phyloP scores from a whole-genome alignment of 2,888 invertebrate species.

The Drosophila affinis region DNA sequence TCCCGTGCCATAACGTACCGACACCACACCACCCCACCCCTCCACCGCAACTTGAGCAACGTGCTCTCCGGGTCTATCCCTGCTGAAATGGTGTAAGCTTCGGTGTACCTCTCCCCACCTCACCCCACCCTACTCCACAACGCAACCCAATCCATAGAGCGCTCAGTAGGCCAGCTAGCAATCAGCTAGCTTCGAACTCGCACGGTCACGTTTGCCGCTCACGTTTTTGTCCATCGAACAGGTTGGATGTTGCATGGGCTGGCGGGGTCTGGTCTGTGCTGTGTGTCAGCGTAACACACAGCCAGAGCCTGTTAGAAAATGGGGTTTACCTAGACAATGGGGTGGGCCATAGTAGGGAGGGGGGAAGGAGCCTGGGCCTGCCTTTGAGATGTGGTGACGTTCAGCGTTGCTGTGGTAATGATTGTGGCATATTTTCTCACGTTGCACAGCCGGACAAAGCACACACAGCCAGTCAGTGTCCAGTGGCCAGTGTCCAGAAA shows the following conservation, averaged over 20 bases:
- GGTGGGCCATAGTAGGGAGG: neutral
- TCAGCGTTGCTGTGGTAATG: conserved; percentile 55
- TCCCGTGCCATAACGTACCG: neutral
- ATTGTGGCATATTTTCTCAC: conserved; percentile 56
- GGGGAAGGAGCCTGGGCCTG: neutral
- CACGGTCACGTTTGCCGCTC: conserved; percentile 68
- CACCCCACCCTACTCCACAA: neutral
- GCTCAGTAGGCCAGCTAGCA: conserved; percentile 67
- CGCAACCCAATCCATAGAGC: conserved; percentile 33
- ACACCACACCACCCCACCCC: neutral
- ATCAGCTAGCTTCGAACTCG: conserved; percentile 59
- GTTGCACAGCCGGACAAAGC: conserved; percentile 53
- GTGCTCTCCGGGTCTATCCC: conserved; percentile 59
- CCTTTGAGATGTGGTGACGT: conserved; percentile 27
- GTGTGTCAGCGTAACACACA: conserved; percentile 39
- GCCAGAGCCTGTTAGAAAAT: conserved; percentile 10
- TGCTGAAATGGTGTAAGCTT: conserved; percentile 44
- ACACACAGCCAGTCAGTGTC: conserved; percentile 1
- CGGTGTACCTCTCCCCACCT: conserved; percentile 13
- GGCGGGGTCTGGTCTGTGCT: conserved; percentile 7
- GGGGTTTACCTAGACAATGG: conserved; percentile 1
- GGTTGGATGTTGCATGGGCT: conserved; percentile 54
- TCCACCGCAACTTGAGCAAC: conserved; percentile 44
- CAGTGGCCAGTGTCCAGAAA: conserved; percentile 1
- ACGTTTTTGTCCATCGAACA: conserved; percentile 67